Percentiles rank a stretch among this genome's conserved stretches.
These are phyloP conservation scores for Bilobella aurantiaca DNA, from an alignment of 1,140 invertebrate genomes.

Conservation along the genomic window DNA sequence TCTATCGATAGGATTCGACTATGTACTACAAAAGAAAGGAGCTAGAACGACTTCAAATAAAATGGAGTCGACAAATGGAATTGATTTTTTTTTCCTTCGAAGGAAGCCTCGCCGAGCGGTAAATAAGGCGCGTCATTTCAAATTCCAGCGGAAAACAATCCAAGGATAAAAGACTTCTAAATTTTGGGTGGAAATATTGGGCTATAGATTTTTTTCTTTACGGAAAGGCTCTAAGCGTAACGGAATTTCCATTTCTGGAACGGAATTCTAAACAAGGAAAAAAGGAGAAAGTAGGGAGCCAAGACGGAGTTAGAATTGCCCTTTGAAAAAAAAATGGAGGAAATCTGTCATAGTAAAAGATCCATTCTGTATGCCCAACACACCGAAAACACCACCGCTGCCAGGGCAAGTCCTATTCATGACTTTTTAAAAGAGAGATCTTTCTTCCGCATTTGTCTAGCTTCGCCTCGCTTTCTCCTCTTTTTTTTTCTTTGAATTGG, in stretches of 20 bases:
- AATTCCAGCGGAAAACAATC: background rate
- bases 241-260: background rate
- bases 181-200: background rate
- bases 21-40: background rate
- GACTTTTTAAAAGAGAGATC: conserved; percentile 1
- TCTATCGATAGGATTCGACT: too few relatives aligned
- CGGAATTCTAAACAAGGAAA: background rate
- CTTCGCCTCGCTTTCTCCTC: background rate
- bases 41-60: background rate
- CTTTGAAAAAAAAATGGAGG: background rate
- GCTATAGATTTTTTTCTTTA: background rate
- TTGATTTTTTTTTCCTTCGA: background rate
- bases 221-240: conserved; percentile 8
- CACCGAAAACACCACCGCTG: conserved; percentile 5
- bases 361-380: conserved; percentile 6
- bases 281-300: background rate
- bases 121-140: background rate
- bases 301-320: background rate
- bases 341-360: conserved; percentile 6
- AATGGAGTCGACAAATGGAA: conserved; percentile 6
- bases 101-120: background rate
- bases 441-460: background rate
- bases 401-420: conserved; percentile 4
- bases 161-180: conserved; percentile 3
- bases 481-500: background rate